Base-by-base conservation (phyloP, 2,797 vertebrate species). In the Karalla daura region DNA sequence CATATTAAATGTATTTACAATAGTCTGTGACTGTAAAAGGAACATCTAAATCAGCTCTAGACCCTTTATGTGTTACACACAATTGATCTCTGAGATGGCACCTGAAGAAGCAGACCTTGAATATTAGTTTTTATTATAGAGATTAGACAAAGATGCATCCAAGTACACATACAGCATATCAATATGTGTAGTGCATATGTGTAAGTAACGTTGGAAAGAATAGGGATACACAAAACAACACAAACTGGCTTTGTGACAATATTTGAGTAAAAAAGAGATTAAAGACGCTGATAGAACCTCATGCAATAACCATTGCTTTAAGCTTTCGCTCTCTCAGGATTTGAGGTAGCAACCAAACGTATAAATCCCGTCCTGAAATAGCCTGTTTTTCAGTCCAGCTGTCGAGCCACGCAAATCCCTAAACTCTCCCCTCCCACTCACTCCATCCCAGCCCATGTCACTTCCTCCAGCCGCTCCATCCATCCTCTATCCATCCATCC, bases 311-410 rank as follows among this genome's bases (percentile, higher is more conserved):
- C 68, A 52, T 63, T 30, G 73, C 83, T 78, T 84, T 86, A 89
- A 84, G 85, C 83, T 85, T 70, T 69, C 40, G 21, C 76, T 85
- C 82, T 86, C 81, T 71, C 75, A 72, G 87, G 90, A 92, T 94
- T 92, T 91, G 88, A 91, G 88, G 90, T 90, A 91, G 87, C 81
- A 88, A 91, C 80, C 77, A 83, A 89, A 91, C 80, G 76, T 91
- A 89, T 89, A 93, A 94, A 93, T 92, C 92, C 91, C 50, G 49
- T 90, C 92, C 92, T 86, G 89, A 94, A 93, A 93, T 93, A 94
- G 91, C 86, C 80, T 83, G 88, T 89, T 89, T 89, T 90, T 92
- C 86, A 86, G 92, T 90, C 92, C 93, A 94, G 92, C 89, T 95
- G 93, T 93, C 84, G 71, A 81, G 79, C 88, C 87, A 84, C 67